These are phyloP conservation scores for Taeniopygia guttata DNA, from an alignment of 2,797 vertebrate genomes.

Conservation along the genomic window DNA sequence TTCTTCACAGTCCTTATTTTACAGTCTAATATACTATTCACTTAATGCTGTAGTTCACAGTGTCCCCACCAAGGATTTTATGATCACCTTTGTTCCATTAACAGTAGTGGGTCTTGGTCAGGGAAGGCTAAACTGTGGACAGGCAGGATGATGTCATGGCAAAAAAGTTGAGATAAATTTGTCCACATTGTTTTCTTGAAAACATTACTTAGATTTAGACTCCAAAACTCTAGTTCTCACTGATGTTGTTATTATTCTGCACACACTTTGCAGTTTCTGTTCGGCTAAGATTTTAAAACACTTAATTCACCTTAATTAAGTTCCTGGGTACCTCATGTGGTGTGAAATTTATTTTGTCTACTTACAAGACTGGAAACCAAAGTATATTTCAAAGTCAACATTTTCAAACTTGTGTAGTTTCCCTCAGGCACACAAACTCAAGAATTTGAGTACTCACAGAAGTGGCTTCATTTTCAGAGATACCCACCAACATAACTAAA, in stretches of 20 bases:
- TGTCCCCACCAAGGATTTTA: neutral
- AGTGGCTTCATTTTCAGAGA: neutral
- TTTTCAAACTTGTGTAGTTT: neutral
- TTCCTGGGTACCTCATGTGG: neutral
- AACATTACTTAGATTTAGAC: neutral
- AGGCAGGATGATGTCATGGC: neutral
- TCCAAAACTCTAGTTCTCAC: neutral
- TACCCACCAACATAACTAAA: neutral
- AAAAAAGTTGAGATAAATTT: neutral
- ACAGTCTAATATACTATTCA: neutral
- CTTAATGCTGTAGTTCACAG: neutral
- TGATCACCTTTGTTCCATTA: neutral
- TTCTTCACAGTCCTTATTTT: neutral
- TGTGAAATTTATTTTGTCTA: constrained; percentile 23
- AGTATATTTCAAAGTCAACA: neutral
- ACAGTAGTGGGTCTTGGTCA: neutral
- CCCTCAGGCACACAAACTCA: neutral
- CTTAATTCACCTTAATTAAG: constrained; percentile 44
- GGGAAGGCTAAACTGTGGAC: neutral
- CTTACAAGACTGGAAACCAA: neutral
- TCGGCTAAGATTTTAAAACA: constrained; percentile 22
- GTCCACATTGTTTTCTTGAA: neutral
- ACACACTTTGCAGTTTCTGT: neutral
- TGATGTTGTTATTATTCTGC: neutral
- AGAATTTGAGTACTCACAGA: neutral